Evolutionary conservation across 2,888 invertebrate species (phyloP).

Genomic region (Loripinus fragilis): DNA sequence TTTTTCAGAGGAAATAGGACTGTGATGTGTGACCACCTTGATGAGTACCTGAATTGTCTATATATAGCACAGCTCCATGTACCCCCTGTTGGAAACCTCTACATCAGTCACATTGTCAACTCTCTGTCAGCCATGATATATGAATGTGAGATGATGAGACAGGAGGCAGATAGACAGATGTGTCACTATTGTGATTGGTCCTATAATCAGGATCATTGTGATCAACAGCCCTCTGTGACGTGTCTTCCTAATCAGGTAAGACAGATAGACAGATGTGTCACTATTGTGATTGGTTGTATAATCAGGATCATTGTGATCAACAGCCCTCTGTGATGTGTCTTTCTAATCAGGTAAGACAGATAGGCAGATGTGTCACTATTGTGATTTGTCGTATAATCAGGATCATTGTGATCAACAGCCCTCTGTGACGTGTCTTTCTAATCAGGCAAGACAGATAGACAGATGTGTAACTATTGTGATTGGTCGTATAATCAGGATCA

Average conservation of each 20-base stretch:
- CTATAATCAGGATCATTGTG: slow-evolving; percentile 33
- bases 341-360: too few species aligned
- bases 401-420: too few species aligned
- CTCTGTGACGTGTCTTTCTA: too few species aligned
- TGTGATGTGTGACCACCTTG: slow-evolving; percentile 25
- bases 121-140: slow-evolving; percentile 29
- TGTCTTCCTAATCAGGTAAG: slow-evolving; percentile 42
- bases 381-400: too few species aligned
- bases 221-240: slow-evolving; percentile 22
- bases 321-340: too few species aligned
- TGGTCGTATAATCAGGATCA: too few species aligned
- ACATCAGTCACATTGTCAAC: slow-evolving; percentile 26
- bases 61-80: slow-evolving; percentile 20
- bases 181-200: slow-evolving; percentile 38
- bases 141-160: slow-evolving; percentile 18
- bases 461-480: too few species aligned
- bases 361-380: too few species aligned
- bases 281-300: too few species aligned
- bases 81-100: slow-evolving; percentile 28
- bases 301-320: too few species aligned
- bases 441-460: too few species aligned
- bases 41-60: slow-evolving; percentile 30
- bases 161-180: slow-evolving; percentile 1
- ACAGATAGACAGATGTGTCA: too few species aligned
- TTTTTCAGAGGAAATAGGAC: background rate